Base-by-base conservation (phyloP, 1,140 invertebrate genomes). In the Drosophila willistoni region DNA sequence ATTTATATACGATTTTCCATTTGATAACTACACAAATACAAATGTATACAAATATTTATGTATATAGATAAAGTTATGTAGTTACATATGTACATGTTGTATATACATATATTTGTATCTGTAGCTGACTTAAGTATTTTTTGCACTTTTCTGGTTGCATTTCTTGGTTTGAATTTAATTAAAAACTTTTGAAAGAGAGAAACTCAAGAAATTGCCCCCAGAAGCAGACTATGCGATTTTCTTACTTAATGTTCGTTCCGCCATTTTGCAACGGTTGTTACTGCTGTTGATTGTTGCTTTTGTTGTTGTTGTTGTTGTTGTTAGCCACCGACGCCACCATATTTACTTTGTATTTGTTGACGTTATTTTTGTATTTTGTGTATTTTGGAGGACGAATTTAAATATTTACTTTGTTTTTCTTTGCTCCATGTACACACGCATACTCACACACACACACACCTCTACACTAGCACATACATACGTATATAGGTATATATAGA, bases 271-370 rank as follows among this genome's bases (percentile, higher is more conserved):
- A 51, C 47, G 36, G 39, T 19, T 61, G 34, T 39, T 51, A 61
- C 56, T 75, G 29, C 22, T 61, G 41, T 68, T 13, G 7, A 14
- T 60, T 7, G 29, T 57, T 64, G 36, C 60, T 68, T n/a, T 34
- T 14, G 34, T 39, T 36, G 41, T 34, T 77, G 59, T 68, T 81
- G 54, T 66, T 68, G 51, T 56, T 67, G n/a, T 17, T 51, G 44
- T 55, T 34, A 56, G 65, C 70, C 70, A 36, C 34, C 56, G 33
- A 51, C 39, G 55, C 64, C 73, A 66, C 71, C 66, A 82, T 74
- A 82, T 82, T 82, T 82, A 83, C 80, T 74, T 83, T 70, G 70
- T 77, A 73, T 84, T 84, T 85, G 77, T 77, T 84, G 72, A 77
- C 77, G 57, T 77, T 84, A 71, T 71, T 81, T 72, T 86, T 85